Percentiles rank a stretch among this genome's conserved stretches.
phyloP scores from a whole-genome alignment of 2,888 invertebrate species.

The Omphaloscelis lunosa region DNA sequence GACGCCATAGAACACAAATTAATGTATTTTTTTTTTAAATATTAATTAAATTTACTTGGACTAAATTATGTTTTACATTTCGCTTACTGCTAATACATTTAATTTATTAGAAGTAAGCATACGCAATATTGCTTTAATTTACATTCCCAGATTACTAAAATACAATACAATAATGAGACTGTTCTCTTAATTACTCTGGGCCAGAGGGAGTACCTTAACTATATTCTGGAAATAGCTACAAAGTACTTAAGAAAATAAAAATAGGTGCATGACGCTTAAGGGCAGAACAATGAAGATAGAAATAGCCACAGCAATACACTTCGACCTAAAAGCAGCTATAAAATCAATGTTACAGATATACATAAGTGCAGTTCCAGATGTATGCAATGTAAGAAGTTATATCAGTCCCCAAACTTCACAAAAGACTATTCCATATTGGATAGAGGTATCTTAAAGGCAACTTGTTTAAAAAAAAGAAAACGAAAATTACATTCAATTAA shows the following conservation, averaged over 20 bases:
- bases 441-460: neutral
- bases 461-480: no score
- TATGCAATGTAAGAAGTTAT: neutral
- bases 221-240: constrained; percentile 10
- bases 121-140: neutral
- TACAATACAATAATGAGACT: constrained; percentile 1
- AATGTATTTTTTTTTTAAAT: no score
- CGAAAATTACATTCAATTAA: no score
- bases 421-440: neutral
- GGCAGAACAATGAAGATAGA: neutral
- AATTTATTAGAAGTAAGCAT: no score
- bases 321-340: neutral
- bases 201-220: constrained; percentile 20
- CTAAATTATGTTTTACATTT: neutral
- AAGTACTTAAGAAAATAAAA: constrained; percentile 15
- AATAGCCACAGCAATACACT: neutral
- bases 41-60: neutral
- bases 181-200: neutral
- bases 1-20: neutral
- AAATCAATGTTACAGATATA: neutral
- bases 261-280: neutral
- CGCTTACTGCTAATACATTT: neutral
- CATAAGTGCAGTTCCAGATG: neutral
- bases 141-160: neutral
- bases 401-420: neutral